Evolutionary conservation across 2,888 invertebrate species (phyloP).

Genomic region (Ornithoptera priamus): DNA sequence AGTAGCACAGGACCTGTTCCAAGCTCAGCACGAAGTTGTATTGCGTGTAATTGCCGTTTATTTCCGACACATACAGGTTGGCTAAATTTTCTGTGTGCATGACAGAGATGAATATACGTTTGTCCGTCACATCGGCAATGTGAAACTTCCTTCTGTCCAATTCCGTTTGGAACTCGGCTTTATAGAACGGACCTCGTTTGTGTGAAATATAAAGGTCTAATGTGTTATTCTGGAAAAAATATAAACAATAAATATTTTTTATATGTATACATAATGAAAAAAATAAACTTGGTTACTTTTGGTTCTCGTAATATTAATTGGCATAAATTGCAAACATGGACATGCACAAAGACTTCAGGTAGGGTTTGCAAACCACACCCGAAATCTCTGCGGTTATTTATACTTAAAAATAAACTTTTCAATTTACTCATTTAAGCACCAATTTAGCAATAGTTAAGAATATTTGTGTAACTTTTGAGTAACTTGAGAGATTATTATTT

Average conservation of each 20-base stretch:
- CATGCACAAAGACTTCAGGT: too few species aligned
- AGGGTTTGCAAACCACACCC: too few species aligned
- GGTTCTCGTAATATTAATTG: background rate
- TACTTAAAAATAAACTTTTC: too few species aligned
- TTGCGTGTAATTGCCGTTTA: slow-evolving; percentile 81
- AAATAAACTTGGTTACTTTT: background rate
- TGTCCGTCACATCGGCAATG: slow-evolving; percentile 90
- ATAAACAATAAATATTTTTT: slow-evolving; percentile 1
- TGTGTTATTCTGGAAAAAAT: slow-evolving; percentile 61
- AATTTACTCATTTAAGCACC: too few species aligned
- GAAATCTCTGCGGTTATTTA: too few species aligned
- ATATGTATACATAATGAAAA: background rate
- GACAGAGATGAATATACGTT: slow-evolving; percentile 89
- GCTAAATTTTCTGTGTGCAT: slow-evolving; percentile 86
- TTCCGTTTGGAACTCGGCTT: slow-evolving; percentile 87
- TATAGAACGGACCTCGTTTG: slow-evolving; percentile 84
- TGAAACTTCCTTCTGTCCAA: slow-evolving; percentile 85
- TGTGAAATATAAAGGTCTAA: slow-evolving; percentile 88
- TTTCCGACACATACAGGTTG: slow-evolving; percentile 90
- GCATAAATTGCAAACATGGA: too few species aligned
- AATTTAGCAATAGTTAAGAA: too few species aligned
- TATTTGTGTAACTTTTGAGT: too few species aligned
- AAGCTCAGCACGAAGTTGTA: slow-evolving; percentile 89
- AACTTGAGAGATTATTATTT: too few species aligned
- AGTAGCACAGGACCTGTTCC: slow-evolving; percentile 89